Evolutionary conservation across 2,113 vertebrate species (phyloP).

Genomic region (Lophius piscatorius): DNA sequence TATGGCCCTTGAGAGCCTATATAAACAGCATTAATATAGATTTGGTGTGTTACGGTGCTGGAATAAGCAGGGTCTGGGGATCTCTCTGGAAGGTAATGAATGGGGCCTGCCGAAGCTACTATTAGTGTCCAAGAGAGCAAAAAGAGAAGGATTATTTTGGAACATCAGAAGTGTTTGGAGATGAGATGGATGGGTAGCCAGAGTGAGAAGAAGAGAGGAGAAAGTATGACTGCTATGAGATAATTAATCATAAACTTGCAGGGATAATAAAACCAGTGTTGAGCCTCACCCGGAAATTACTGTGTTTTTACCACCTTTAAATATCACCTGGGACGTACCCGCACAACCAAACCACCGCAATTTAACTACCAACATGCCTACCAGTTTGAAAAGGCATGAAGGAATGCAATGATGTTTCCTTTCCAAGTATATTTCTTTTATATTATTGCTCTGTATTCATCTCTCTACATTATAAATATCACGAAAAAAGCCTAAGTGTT

Average conservation of each 20-base stretch:
- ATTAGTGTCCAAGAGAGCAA: constrained; percentile 32
- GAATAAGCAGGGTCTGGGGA: background rate
- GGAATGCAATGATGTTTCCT: constrained; percentile 5
- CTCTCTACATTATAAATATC: too few relatives aligned
- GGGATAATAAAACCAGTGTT: constrained; percentile 16
- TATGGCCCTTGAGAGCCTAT: constrained; percentile 19
- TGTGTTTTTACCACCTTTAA: constrained; percentile 25
- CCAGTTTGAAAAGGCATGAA: constrained; percentile 18
- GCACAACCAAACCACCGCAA: constrained; percentile 12
- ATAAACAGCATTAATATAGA: constrained; percentile 20
- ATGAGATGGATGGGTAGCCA: background rate
- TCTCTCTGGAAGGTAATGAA: constrained; percentile 34
- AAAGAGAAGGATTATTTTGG: constrained; percentile 9
- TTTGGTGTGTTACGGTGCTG: background rate
- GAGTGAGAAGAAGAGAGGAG: background rate
- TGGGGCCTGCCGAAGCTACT: constrained; percentile 16
- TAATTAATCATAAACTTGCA: background rate
- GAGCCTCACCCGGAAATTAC: constrained; percentile 47
- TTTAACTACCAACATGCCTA: constrained; percentile 1
- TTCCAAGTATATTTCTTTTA: constrained; percentile 14
- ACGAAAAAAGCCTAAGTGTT: too few relatives aligned
- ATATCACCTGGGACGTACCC: constrained; percentile 29
- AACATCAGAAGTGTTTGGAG: background rate
- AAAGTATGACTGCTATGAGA: background rate
- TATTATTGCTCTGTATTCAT: background rate